Conservation (phyloP, 2,888 invertebrate species). For the Nipponacmea schrenckii region DNA sequence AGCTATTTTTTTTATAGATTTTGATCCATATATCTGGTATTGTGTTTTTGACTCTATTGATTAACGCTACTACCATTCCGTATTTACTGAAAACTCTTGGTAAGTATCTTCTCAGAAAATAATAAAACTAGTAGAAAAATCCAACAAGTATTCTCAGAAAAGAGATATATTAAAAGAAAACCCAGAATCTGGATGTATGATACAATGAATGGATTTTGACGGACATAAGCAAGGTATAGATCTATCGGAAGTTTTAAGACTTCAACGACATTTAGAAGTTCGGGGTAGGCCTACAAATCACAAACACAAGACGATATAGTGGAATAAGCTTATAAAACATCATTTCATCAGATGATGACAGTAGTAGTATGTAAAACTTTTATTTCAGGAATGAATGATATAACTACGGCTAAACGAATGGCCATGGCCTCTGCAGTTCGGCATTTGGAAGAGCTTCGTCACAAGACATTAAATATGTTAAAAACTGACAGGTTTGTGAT, state of each 20-base stretch:
- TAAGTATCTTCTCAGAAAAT: slow-evolving; percentile 42
- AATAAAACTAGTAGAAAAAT: not conserved
- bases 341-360: not conserved
- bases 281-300: too few species aligned
- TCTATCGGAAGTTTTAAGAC: too few species aligned
- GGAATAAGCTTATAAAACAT: too few species aligned
- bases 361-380: not conserved
- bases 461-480: slow-evolving; percentile 71
- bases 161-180: too few species aligned
- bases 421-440: slow-evolving; percentile 58
- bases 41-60: slow-evolving; percentile 72
- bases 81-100: slow-evolving; percentile 72
- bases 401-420: slow-evolving; percentile 56
- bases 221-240: too few species aligned
- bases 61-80: slow-evolving; percentile 73
- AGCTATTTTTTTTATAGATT: slow-evolving; percentile 49
- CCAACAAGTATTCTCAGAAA: too few species aligned
- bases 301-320: too few species aligned
- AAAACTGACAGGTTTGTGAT: slow-evolving; percentile 72
- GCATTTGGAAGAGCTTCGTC: slow-evolving; percentile 46
- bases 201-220: too few species aligned
- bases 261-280: too few species aligned
- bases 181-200: too few species aligned
- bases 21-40: slow-evolving; percentile 73
- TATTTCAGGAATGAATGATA: slow-evolving; percentile 56